These are phyloP conservation scores for Theodoxus fluviatilis DNA, from an alignment of 2,888 invertebrate species.

Conservation along the genomic window DNA sequence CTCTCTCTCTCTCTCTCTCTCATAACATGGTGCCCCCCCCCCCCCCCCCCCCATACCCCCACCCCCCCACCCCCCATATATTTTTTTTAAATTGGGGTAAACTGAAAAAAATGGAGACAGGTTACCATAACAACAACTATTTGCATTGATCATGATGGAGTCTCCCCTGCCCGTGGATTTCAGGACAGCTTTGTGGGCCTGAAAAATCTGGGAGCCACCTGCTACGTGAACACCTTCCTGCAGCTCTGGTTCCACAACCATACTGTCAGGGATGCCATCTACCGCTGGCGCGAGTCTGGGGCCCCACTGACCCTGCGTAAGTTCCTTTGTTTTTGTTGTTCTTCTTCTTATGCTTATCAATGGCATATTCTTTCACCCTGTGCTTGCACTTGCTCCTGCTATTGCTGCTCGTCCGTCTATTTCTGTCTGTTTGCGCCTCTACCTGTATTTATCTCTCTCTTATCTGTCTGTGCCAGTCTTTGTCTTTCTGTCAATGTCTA, in stretches of 20 bases:
- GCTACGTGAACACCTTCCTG: slow-evolving; percentile 74
- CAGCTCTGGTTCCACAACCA: slow-evolving; percentile 74
- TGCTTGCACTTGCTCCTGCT: too few relatives aligned
- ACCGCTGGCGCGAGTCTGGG: slow-evolving; percentile 68
- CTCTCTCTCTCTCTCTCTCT: not conserved
- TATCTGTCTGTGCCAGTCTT: not conserved
- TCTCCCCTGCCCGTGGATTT: too few relatives aligned
- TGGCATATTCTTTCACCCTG: not conserved
- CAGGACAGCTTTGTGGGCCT: slow-evolving; percentile 69
- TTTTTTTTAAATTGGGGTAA: too few relatives aligned
- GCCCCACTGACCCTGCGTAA: slow-evolving; percentile 19
- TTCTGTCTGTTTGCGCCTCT: slow-evolving; percentile 3
- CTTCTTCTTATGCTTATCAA: not conserved
- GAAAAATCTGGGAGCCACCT: slow-evolving; percentile 74
- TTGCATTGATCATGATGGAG: too few relatives aligned
- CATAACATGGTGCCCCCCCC: too few relatives aligned
- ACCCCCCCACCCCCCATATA: not conserved
- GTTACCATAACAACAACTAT: too few relatives aligned
- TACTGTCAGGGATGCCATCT: slow-evolving; percentile 69
- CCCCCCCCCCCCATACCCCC: not conserved
- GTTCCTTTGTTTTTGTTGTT: not conserved
- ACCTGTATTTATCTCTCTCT: slow-evolving; percentile 5
- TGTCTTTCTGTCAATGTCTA: not conserved
- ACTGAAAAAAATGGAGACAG: too few relatives aligned
- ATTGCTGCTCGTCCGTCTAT: not conserved